A percentile compares a stretch with the other conserved stretches of the same genome.
Conservation (phyloP, 2,797 vertebrate genomes). For the Schizothorax lantsangensis region DNA sequence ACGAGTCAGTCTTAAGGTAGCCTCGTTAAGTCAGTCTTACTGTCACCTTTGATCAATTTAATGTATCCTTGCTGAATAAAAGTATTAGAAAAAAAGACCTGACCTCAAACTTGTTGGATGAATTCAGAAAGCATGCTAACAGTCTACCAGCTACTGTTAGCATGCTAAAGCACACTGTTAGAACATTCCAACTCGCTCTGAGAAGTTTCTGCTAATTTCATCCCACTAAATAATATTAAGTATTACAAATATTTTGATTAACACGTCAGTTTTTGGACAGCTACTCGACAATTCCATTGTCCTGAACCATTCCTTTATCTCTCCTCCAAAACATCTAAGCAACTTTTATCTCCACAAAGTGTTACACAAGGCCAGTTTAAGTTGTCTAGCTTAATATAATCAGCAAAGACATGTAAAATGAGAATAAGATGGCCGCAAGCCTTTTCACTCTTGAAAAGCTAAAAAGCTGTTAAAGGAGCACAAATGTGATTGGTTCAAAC, state of each 20-base stretch:
- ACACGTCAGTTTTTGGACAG: background rate
- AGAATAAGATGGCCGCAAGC: background rate
- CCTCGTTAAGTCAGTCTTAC: background rate
- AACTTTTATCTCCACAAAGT: background rate
- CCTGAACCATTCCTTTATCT: background rate
- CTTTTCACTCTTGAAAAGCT: conserved; percentile 9
- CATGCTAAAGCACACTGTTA: background rate
- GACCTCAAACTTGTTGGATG: background rate
- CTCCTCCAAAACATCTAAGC: background rate
- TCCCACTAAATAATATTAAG: background rate
- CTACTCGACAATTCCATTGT: background rate
- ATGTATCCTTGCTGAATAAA: background rate
- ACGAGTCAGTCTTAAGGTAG: background rate
- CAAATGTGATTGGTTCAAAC: conserved; percentile 27
- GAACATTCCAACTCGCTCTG: background rate
- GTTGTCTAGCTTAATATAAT: background rate
- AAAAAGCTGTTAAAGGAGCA: conserved; percentile 30
- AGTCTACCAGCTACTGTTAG: background rate
- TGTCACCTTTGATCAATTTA: background rate
- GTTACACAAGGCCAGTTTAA: background rate
- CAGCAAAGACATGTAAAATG: conserved; percentile 3
- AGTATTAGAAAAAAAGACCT: background rate
- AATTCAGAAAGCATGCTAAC: background rate
- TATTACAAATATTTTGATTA: background rate
- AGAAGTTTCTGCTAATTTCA: background rate